Conservation (phyloP, 2,113 vertebrate species). For the Myotis yumanensis region DNA sequence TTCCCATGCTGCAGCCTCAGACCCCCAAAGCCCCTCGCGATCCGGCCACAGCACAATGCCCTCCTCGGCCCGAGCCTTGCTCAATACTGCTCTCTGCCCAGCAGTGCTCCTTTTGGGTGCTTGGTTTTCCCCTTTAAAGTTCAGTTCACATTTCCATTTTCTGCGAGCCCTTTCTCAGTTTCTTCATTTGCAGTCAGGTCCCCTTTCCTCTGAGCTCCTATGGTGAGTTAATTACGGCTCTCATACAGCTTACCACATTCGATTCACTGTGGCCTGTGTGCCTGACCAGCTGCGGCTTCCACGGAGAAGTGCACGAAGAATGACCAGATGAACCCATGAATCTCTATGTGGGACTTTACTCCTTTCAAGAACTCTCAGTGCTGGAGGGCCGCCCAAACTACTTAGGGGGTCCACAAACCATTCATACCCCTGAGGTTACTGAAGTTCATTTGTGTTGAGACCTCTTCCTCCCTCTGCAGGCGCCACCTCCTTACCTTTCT, state of each 20-base stretch:
- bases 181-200: background rate
- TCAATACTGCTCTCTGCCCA: background rate
- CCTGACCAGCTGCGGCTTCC: background rate
- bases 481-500: background rate
- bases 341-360: background rate
- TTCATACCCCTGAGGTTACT: too few species aligned
- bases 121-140: background rate
- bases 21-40: accelerated
- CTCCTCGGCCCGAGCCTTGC: background rate
- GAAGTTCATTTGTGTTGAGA: background rate
- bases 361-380: background rate
- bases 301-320: background rate
- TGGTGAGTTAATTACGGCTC: background rate
- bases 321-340: background rate
- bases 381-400: background rate
- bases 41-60: background rate
- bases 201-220: background rate
- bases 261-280: background rate
- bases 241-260: accelerated
- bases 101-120: background rate
- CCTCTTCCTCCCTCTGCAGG: background rate
- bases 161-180: background rate
- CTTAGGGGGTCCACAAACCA: background rate
- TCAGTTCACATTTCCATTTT: background rate
- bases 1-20: accelerated